phyloP scores from a whole-genome alignment of 2,113 vertebrate species.

The Riparia riparia region DNA sequence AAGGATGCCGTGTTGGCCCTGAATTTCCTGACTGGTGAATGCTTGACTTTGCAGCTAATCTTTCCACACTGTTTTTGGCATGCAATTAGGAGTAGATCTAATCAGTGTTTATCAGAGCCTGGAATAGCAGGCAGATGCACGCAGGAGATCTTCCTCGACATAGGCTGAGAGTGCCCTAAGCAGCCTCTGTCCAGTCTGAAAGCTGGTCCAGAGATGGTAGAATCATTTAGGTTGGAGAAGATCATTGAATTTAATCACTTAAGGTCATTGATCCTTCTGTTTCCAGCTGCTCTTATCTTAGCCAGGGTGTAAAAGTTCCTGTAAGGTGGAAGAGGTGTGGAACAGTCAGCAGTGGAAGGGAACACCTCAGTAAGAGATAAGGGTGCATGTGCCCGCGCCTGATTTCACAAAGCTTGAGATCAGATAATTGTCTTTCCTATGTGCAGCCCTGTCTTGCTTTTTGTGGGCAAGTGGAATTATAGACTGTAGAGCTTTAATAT shows the following conservation, averaged over 20 bases:
- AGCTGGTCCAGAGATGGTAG: neutral
- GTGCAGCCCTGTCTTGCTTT: neutral
- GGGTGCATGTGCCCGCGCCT: neutral
- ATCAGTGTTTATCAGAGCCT: constrained; percentile 14
- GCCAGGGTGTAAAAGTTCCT: neutral
- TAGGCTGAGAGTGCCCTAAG: neutral
- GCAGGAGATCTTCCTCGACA: neutral
- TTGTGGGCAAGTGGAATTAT: neutral
- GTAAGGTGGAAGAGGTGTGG: neutral
- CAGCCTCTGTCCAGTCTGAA: neutral
- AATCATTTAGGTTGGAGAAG: neutral
- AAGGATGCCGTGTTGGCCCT: neutral
- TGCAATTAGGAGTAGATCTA: neutral
- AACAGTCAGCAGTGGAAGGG: neutral
- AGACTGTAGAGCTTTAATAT: neutral
- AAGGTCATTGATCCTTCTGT: neutral
- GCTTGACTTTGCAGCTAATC: constrained; percentile 38
- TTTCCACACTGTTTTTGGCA: neutral
- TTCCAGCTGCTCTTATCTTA: neutral
- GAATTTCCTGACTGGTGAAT: constrained; percentile 44
- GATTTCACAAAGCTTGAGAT: neutral
- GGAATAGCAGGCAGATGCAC: neutral
- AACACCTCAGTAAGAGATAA: neutral
- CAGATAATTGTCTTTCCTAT: neutral
- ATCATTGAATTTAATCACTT: neutral